Percentiles rank a stretch among this genome's conserved stretches.
Conservation (phyloP, 1,140 invertebrate species). For the Tetranychus urticae region DNA sequence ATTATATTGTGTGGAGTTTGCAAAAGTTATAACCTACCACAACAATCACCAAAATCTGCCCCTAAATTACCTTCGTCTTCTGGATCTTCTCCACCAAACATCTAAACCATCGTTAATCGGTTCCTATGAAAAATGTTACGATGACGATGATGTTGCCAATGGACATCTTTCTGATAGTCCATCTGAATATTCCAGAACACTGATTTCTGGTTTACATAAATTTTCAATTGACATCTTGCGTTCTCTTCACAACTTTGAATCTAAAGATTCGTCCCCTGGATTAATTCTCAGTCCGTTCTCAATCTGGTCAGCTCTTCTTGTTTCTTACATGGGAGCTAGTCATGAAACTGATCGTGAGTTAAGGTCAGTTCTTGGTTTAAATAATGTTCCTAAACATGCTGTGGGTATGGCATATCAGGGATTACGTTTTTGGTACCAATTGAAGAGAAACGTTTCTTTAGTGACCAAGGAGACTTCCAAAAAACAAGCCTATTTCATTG, state of each 20-base stretch:
- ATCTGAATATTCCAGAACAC: neutral
- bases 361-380: constrained; percentile 11
- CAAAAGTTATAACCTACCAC: no score
- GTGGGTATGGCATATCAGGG: constrained; percentile 9
- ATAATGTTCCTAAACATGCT: constrained; percentile 5
- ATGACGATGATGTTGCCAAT: neutral
- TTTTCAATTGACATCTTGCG: constrained; percentile 5
- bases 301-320: constrained; percentile 13
- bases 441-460: constrained; percentile 10
- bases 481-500: constrained; percentile 2
- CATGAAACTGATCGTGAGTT: constrained; percentile 16
- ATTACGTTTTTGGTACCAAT: constrained; percentile 8
- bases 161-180: neutral
- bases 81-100: no score
- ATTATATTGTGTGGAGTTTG: no score
- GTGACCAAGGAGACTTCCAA: constrained; percentile 1
- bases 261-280: constrained; percentile 3
- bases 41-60: no score
- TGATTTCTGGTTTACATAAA: neutral
- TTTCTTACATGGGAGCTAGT: constrained; percentile 17
- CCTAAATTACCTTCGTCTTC: no score
- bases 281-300: constrained; percentile 13
- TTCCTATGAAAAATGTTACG: neutral
- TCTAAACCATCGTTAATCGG: no score
- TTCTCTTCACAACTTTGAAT: constrained; percentile 6